phyloP scores from a whole-genome alignment of 2,888 invertebrate species.

The Coleophora flavipennella region DNA sequence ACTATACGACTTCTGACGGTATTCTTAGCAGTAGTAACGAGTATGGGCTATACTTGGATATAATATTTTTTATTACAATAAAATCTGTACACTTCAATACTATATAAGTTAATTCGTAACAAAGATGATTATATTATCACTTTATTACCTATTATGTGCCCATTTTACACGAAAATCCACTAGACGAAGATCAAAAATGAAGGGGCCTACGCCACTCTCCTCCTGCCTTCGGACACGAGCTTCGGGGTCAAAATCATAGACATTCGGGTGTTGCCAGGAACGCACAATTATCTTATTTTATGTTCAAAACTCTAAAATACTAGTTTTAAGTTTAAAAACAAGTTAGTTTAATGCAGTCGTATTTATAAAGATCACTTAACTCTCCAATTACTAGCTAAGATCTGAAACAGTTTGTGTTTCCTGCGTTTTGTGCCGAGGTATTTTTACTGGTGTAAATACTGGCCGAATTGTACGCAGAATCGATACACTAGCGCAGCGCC shows the following conservation, averaged over 20 bases:
- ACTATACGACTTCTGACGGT: slow-evolving; percentile 61
- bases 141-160: slow-evolving; percentile 71
- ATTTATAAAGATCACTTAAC: neutral
- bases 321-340: neutral
- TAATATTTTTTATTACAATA: slow-evolving; percentile 40
- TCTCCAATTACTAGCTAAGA: slow-evolving; percentile 5
- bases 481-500: slow-evolving; percentile 66
- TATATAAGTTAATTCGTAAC: slow-evolving; percentile 2
- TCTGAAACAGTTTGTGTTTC: slow-evolving; percentile 5
- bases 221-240: slow-evolving; percentile 68
- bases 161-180: slow-evolving; percentile 66
- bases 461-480: slow-evolving; percentile 40
- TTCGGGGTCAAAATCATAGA: slow-evolving; percentile 74
- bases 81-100: slow-evolving; percentile 11
- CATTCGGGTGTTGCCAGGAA: slow-evolving; percentile 56
- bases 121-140: slow-evolving; percentile 24
- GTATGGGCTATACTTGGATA: slow-evolving; percentile 42
- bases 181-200: slow-evolving; percentile 63
- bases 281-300: slow-evolving; percentile 4
- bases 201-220: slow-evolving; percentile 67
- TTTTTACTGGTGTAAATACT: slow-evolving; percentile 54
- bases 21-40: slow-evolving; percentile 62
- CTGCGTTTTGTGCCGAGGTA: slow-evolving; percentile 12
- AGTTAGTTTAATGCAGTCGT: neutral
- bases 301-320: slow-evolving; percentile 1